These are phyloP conservation scores for Clanis bilineata DNA, from an alignment of 2,888 invertebrate genomes.

Conservation along the genomic window DNA sequence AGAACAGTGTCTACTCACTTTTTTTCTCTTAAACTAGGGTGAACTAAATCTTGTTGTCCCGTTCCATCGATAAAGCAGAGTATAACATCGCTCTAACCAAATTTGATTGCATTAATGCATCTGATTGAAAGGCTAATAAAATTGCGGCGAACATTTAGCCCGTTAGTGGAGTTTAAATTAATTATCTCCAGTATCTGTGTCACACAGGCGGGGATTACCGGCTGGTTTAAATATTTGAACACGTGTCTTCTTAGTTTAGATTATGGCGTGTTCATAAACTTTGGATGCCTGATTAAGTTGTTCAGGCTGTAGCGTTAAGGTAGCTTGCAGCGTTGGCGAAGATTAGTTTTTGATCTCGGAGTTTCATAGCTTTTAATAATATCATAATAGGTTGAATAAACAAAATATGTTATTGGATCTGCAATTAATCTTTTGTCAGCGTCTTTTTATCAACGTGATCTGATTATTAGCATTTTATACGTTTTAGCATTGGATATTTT, in stretches of 20 bases:
- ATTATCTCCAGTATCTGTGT: slow-evolving; percentile 9
- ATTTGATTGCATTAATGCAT: slow-evolving; percentile 29
- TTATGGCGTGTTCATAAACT: not conserved
- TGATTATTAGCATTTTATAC: not conserved
- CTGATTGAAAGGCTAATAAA: slow-evolving; percentile 27
- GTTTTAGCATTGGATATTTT: not conserved
- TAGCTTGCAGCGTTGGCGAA: not conserved
- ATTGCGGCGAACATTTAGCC: slow-evolving; percentile 22
- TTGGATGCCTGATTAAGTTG: slow-evolving; percentile 5
- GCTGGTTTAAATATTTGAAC: slow-evolving; percentile 2
- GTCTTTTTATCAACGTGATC: too few relatives aligned
- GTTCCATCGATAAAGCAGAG: too few relatives aligned
- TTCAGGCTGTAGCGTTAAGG: not conserved
- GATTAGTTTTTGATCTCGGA: too few relatives aligned
- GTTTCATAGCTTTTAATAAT: too few relatives aligned
- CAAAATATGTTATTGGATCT: too few relatives aligned
- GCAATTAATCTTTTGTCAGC: too few relatives aligned
- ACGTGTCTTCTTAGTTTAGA: not conserved
- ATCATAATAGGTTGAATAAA: too few relatives aligned
- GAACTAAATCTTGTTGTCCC: too few relatives aligned
- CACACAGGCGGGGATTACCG: slow-evolving; percentile 9
- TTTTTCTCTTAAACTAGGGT: too few relatives aligned
- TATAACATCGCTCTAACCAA: slow-evolving; percentile 16
- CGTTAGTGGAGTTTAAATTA: slow-evolving; percentile 10
- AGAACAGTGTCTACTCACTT: too few relatives aligned